phyloP scores from a whole-genome alignment of 2,888 invertebrate species.

The Leptinotarsa juncta region DNA sequence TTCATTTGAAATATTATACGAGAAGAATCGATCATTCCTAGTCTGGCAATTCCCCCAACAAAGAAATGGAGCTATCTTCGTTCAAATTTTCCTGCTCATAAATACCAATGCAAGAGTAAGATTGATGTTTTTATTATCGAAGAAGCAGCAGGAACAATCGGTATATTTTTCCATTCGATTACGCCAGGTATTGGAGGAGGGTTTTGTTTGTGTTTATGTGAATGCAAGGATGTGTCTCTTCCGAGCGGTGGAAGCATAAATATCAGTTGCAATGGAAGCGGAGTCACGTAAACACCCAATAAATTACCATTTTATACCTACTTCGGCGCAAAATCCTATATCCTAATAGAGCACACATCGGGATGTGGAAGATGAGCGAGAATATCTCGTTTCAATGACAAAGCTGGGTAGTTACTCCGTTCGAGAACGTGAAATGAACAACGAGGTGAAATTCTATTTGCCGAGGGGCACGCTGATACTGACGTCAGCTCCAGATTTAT shows the following conservation, averaged over 20 bases:
- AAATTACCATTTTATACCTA: constrained; percentile 41
- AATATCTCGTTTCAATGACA: not conserved
- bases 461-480: not conserved
- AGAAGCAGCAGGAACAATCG: constrained; percentile 34
- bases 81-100: constrained; percentile 24
- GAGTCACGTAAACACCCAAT: constrained; percentile 48
- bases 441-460: not conserved
- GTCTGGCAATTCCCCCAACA: not conserved
- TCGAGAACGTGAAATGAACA: not conserved
- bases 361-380: not conserved
- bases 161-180: constrained; percentile 47
- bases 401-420: not conserved
- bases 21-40: not conserved
- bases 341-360: constrained; percentile 9
- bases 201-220: constrained; percentile 47
- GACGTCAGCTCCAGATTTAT: not conserved
- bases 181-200: constrained; percentile 43
- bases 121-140: constrained; percentile 40
- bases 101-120: constrained; percentile 30
- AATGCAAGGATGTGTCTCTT: constrained; percentile 42
- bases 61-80: constrained; percentile 2
- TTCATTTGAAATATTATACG: not conserved
- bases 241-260: constrained; percentile 39
- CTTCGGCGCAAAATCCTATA: constrained; percentile 16
- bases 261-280: constrained; percentile 32